These are phyloP conservation scores for Drosophila parabipectinata DNA, from an alignment of 1,140 invertebrate genomes.

Conservation along the genomic window DNA sequence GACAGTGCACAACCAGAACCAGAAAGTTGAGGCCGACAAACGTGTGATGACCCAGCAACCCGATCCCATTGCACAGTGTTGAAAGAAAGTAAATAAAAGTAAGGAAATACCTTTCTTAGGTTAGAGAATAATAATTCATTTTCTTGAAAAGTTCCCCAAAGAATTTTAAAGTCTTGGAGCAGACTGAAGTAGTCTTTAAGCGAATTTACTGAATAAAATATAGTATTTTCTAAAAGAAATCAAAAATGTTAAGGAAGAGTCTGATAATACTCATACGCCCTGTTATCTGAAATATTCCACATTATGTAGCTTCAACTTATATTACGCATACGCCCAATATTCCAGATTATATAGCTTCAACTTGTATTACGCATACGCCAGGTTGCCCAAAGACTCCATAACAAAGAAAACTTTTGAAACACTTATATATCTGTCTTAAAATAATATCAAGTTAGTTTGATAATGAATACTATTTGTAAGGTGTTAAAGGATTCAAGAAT, in stretches of 20 bases:
- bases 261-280: too few relatives aligned
- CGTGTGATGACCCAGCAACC: constrained; percentile 76
- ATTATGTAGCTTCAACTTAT: too few relatives aligned
- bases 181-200: too few relatives aligned
- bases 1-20: constrained; percentile 67
- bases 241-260: too few relatives aligned
- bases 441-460: not conserved
- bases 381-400: not conserved
- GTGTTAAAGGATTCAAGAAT: not conserved
- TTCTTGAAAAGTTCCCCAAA: not conserved
- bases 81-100: too few relatives aligned
- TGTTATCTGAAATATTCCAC: too few relatives aligned
- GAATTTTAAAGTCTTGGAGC: too few relatives aligned
- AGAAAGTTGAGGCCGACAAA: constrained; percentile 60
- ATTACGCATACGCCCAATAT: not conserved
- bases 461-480: not conserved
- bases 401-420: too few relatives aligned
- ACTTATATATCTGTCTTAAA: too few relatives aligned
- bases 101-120: not conserved
- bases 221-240: too few relatives aligned
- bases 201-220: too few relatives aligned
- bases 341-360: too few relatives aligned
- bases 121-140: not conserved
- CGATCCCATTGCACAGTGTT: constrained; percentile 52
- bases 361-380: not conserved